These are phyloP conservation scores for Hydropotes inermis DNA, from an alignment of 2,113 vertebrate genomes.

Conservation along the genomic window DNA sequence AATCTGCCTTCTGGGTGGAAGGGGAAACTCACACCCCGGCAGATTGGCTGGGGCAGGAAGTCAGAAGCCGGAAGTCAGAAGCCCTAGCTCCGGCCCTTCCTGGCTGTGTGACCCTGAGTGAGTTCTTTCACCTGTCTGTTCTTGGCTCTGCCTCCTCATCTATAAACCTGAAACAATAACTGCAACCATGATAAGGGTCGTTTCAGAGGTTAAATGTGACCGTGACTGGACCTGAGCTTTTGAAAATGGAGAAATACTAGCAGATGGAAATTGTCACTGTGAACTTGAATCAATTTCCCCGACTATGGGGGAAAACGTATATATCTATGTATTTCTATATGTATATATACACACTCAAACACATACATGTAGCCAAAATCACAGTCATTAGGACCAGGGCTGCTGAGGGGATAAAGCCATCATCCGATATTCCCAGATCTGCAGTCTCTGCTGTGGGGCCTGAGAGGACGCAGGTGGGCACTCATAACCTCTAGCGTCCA, in stretches of 20 bases:
- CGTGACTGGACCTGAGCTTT: not conserved
- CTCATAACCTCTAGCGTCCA: not conserved
- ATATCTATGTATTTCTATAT: too few relatives aligned
- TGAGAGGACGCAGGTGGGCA: too few relatives aligned
- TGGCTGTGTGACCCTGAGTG: not conserved
- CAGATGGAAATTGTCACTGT: not conserved
- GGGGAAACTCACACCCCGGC: not conserved
- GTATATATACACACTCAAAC: not conserved
- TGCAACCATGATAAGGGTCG: accelerated
- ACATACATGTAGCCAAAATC: not conserved
- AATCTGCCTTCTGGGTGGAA: not conserved
- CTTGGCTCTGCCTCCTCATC: too few relatives aligned
- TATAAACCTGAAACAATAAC: not conserved
- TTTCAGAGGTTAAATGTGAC: not conserved
- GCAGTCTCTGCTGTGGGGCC: not conserved
- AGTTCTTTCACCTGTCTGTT: not conserved
- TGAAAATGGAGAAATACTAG: not conserved
- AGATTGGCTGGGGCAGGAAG: not conserved
- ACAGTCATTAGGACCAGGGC: not conserved
- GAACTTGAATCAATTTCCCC: not conserved
- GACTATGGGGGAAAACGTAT: not conserved
- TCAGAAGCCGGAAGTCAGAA: not conserved
- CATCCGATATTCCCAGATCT: accelerated
- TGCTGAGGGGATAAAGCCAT: not conserved
- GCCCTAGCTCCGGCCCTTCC: not conserved